Conservation (phyloP, 2,888 invertebrate species). For the Lithophane semibrunnea region DNA sequence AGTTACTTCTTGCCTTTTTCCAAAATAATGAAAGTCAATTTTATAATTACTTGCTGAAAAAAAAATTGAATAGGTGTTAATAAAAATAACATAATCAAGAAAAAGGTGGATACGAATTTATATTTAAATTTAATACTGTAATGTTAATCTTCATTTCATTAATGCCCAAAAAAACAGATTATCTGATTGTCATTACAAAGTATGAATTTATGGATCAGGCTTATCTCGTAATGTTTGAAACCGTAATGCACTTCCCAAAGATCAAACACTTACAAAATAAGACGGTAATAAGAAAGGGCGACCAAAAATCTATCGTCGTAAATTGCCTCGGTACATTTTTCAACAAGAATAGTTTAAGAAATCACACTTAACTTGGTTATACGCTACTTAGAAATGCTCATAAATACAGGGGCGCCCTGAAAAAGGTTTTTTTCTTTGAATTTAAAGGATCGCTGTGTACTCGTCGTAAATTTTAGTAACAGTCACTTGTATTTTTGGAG, state of each 20-base stretch:
- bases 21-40: neutral
- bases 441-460: constrained; percentile 77
- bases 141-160: neutral
- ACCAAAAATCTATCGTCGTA: constrained; percentile 57
- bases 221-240: neutral
- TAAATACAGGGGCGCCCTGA: constrained; percentile 70
- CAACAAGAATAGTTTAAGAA: constrained; percentile 63
- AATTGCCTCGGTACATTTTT: constrained; percentile 63
- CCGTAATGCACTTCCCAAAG: constrained; percentile 20
- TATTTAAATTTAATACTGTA: no score
- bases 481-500: constrained; percentile 65
- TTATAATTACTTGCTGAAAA: neutral
- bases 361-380: constrained; percentile 78
- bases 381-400: constrained; percentile 66
- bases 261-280: constrained; percentile 48
- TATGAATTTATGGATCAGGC: neutral
- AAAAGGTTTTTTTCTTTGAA: constrained; percentile 77
- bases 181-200: neutral
- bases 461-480: constrained; percentile 79
- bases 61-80: neutral
- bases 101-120: no score
- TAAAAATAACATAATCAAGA: neutral
- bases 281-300: constrained; percentile 38
- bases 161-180: neutral
- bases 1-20: neutral